Conservation (phyloP, 2,888 invertebrate species). For the Harmothoe impar region DNA sequence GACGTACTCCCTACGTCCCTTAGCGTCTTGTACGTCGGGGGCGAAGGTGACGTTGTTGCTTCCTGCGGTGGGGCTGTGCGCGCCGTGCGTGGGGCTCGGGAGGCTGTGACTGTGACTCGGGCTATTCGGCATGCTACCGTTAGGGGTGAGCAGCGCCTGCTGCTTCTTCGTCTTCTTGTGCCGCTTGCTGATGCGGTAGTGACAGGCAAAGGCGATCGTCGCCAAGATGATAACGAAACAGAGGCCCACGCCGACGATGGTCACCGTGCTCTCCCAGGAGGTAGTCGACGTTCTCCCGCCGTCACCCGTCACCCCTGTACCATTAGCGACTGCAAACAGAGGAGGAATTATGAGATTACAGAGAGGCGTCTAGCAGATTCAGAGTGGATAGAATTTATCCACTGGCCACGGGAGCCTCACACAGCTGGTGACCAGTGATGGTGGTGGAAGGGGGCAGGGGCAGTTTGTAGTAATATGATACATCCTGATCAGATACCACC, state of each 20-base stretch:
- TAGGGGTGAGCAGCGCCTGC: slow-evolving; percentile 68
- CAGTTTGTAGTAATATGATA: too few species aligned
- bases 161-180: slow-evolving; percentile 69
- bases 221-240: slow-evolving; percentile 77
- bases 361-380: too few species aligned
- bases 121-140: slow-evolving; percentile 68
- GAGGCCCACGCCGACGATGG: slow-evolving; percentile 79
- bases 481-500: too few species aligned
- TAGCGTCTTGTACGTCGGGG: slow-evolving; percentile 52
- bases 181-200: slow-evolving; percentile 75
- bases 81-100: slow-evolving; percentile 56
- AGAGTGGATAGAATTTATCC: too few species aligned
- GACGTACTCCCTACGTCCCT: slow-evolving; percentile 62
- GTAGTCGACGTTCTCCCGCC: slow-evolving; percentile 49
- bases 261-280: slow-evolving; percentile 78
- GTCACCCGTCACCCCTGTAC: slow-evolving; percentile 62
- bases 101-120: slow-evolving; percentile 68
- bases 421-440: too few species aligned
- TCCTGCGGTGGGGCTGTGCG: slow-evolving; percentile 61
- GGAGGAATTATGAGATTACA: background rate
- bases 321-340: slow-evolving; percentile 67
- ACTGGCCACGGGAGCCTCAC: too few species aligned
- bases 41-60: slow-evolving; percentile 67
- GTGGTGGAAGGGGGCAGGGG: too few species aligned
- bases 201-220: slow-evolving; percentile 75